Conservation (phyloP, 35 echinoderm and acorn worm species). For the Apostichopus japonicus region DNA sequence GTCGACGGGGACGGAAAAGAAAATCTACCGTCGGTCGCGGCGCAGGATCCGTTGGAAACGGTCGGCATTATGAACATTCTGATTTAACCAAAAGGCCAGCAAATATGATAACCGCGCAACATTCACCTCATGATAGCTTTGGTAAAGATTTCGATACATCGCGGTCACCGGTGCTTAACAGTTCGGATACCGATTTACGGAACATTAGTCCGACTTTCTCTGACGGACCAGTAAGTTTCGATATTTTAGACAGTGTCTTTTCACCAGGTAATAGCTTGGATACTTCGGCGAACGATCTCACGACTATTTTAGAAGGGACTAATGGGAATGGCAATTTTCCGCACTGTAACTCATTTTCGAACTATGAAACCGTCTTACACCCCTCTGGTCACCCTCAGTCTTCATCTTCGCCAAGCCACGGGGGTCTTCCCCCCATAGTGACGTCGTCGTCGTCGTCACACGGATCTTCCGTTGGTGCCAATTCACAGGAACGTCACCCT, state of each 20-base stretch:
- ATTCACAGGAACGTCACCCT: slow-evolving; percentile 78
- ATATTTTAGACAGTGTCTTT: slow-evolving; percentile 97
- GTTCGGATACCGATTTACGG: slow-evolving; percentile 17
- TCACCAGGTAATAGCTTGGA: slow-evolving; percentile 86
- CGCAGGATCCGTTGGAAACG: neutral
- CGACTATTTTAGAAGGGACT: slow-evolving; percentile 17
- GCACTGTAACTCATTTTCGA: slow-evolving; percentile 17
- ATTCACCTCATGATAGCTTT: neutral
- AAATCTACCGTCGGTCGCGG: slow-evolving; percentile 15
- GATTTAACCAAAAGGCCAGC: neutral
- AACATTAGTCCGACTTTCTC: slow-evolving; percentile 56
- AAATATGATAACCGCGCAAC: neutral
- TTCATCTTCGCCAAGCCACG: neutral
- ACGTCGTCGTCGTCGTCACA: neutral
- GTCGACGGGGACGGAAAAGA: slow-evolving; percentile 24
- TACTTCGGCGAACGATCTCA: slow-evolving; percentile 56
- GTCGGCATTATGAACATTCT: neutral
- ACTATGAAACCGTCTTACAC: neutral
- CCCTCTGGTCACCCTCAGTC: neutral
- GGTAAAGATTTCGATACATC: slow-evolving; percentile 20
- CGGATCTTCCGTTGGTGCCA: neutral
- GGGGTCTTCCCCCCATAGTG: neutral
- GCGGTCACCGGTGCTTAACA: neutral
- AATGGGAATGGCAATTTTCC: neutral
- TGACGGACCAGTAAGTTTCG: slow-evolving; percentile 68